phyloP scores from a whole-genome alignment of 2,113 vertebrate species.

The Microtus richardsoni region DNA sequence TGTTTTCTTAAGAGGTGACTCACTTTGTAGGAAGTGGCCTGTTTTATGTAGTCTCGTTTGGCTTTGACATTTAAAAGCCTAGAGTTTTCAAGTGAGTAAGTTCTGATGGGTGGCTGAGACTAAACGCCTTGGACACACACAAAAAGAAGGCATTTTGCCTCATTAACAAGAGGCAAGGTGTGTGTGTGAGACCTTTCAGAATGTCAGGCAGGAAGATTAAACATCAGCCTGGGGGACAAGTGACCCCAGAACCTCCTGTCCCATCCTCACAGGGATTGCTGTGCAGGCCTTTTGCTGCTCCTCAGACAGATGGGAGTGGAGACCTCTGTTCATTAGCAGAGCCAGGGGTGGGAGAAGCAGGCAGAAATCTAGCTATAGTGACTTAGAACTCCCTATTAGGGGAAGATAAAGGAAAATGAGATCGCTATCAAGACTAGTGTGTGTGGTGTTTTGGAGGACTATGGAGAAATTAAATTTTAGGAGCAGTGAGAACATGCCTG shows the following conservation, averaged over 20 bases:
- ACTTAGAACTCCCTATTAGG: neutral
- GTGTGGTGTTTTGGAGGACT: neutral
- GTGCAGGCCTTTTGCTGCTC: neutral
- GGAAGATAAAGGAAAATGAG: neutral
- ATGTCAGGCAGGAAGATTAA: slow-evolving; percentile 49
- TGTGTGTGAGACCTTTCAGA: slow-evolving; percentile 49
- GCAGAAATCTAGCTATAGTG: neutral
- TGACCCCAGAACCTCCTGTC: rapidly evolving
- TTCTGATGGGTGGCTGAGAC: slow-evolving; percentile 66
- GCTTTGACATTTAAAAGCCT: slow-evolving; percentile 77
- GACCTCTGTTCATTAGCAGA: slow-evolving; percentile 11
- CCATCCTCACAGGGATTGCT: neutral
- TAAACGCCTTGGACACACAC: slow-evolving; percentile 57
- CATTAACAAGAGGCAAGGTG: slow-evolving; percentile 47
- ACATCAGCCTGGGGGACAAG: neutral
- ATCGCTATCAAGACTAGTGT: neutral
- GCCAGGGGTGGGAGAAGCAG: neutral
- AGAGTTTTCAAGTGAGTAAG: slow-evolving; percentile 72
- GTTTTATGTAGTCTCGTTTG: slow-evolving; percentile 64
- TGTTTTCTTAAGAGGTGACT: slow-evolving; percentile 63
- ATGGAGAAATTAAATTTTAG: slow-evolving; percentile 51
- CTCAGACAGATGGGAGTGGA: neutral
- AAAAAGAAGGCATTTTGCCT: slow-evolving; percentile 53
- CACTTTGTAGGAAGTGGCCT: slow-evolving; percentile 73
- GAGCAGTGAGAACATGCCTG: neutral